Conservation (phyloP, 2,797 vertebrate species). For the Chaetodon trifasciatus region DNA sequence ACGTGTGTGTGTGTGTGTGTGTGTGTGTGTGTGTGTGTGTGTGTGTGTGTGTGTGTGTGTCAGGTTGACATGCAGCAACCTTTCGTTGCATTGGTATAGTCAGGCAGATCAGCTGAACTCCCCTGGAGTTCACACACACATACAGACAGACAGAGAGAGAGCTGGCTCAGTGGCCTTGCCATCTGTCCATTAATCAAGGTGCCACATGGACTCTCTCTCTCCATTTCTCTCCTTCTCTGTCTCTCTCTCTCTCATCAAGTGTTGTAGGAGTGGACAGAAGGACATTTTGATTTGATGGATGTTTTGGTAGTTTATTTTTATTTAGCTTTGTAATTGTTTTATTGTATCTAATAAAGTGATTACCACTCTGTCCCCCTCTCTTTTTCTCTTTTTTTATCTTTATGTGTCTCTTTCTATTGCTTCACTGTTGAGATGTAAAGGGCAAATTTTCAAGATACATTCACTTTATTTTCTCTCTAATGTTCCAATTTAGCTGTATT, state of each 20-base stretch:
- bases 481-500: slow-evolving; percentile 61
- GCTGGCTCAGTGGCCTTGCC: slow-evolving; percentile 79
- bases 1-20: slow-evolving; percentile 27
- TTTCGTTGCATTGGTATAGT: slow-evolving; percentile 64
- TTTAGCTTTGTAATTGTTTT: slow-evolving; percentile 58
- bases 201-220: slow-evolving; percentile 75
- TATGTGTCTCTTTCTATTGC: slow-evolving; percentile 1
- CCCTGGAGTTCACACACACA: slow-evolving; percentile 62
- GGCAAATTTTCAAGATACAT: slow-evolving; percentile 32
- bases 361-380: slow-evolving; percentile 13
- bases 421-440: slow-evolving; percentile 24
- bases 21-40: slow-evolving; percentile 33
- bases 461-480: slow-evolving; percentile 45
- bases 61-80: slow-evolving; percentile 53
- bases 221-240: slow-evolving; percentile 35
- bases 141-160: slow-evolving; percentile 46
- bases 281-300: slow-evolving; percentile 55
- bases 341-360: slow-evolving; percentile 58
- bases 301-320: slow-evolving; percentile 58
- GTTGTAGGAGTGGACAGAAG: slow-evolving; percentile 57
- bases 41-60: slow-evolving; percentile 32
- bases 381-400: slow-evolving; percentile 17
- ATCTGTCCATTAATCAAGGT: slow-evolving; percentile 85
- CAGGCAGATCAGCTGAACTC: slow-evolving; percentile 65
- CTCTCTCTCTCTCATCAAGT: slow-evolving; percentile 48